Evolutionary conservation across 2,113 vertebrate genomes (phyloP).

Genomic region (Gallinago undulata): DNA sequence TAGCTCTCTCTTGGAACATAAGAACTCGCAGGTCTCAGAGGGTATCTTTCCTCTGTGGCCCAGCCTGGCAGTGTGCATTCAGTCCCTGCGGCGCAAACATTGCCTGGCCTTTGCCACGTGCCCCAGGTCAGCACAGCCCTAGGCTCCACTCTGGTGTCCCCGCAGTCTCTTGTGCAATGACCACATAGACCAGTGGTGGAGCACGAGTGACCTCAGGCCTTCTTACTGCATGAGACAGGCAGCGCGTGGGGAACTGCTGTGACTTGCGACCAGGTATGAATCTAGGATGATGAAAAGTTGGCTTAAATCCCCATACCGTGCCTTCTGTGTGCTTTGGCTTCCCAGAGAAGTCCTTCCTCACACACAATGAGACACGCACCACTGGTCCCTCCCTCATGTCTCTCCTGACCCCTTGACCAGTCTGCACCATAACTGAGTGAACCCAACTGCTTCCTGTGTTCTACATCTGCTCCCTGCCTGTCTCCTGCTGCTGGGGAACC

Average conservation of each 20-base stretch:
- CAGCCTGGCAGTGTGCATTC: background rate
- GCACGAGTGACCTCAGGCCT: background rate
- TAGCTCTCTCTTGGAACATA: background rate
- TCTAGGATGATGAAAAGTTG: background rate
- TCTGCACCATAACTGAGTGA: background rate
- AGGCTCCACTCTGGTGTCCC: rapidly evolving
- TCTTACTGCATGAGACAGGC: background rate
- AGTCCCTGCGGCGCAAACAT: background rate
- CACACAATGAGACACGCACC: rapidly evolving
- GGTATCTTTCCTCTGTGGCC: background rate
- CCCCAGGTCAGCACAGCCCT: rapidly evolving
- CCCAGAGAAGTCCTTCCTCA: background rate
- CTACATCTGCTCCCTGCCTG: background rate
- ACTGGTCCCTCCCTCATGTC: rapidly evolving
- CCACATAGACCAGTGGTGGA: background rate
- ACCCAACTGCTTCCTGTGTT: rapidly evolving
- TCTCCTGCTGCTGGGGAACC: background rate
- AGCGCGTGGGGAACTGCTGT: background rate
- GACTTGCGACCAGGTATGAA: background rate
- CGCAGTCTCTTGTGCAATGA: rapidly evolving
- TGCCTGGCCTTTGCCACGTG: background rate
- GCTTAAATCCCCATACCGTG: background rate
- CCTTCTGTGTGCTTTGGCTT: background rate
- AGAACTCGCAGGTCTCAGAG: background rate
- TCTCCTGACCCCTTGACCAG: background rate